A percentile compares a stretch with the other conserved stretches of the same genome.
phyloP scores from a whole-genome alignment of 2,797 vertebrate genomes.

The Microtus obscurus region DNA sequence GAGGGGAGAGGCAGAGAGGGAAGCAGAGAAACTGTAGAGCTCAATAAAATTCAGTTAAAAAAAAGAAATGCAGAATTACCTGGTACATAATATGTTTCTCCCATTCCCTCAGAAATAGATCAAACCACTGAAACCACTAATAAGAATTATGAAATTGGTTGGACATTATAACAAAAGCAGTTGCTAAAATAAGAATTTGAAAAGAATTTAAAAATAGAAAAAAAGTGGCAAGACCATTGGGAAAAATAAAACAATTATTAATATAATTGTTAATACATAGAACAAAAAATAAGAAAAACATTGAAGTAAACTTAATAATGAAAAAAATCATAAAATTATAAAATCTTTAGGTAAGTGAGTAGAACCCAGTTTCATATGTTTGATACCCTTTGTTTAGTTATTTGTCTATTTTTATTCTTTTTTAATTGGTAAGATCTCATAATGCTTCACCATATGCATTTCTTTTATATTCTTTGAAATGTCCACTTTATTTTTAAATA shows the following conservation, averaged over 20 bases:
- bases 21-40: no score
- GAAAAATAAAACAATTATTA: not conserved
- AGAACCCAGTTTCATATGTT: not conserved
- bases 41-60: no score
- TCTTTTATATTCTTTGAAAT: not conserved
- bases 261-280: not conserved
- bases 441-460: not conserved
- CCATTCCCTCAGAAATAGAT: not conserved
- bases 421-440: not conserved
- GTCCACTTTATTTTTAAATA: not conserved
- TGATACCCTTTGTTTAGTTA: slow-evolving; percentile 14
- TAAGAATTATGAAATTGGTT: not conserved
- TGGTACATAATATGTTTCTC: not conserved
- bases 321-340: not conserved
- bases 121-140: not conserved
- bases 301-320: not conserved
- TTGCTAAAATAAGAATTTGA: not conserved
- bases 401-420: not conserved
- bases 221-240: not conserved
- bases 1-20: no score
- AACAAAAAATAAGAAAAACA: not conserved
- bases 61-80: not conserved
- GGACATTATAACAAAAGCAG: not conserved
- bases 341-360: not conserved
- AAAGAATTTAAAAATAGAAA: not conserved